A percentile compares a stretch with the other conserved stretches of the same genome.
Conservation (phyloP, 2,113 vertebrate genomes). For the Bubo blakistoni region DNA sequence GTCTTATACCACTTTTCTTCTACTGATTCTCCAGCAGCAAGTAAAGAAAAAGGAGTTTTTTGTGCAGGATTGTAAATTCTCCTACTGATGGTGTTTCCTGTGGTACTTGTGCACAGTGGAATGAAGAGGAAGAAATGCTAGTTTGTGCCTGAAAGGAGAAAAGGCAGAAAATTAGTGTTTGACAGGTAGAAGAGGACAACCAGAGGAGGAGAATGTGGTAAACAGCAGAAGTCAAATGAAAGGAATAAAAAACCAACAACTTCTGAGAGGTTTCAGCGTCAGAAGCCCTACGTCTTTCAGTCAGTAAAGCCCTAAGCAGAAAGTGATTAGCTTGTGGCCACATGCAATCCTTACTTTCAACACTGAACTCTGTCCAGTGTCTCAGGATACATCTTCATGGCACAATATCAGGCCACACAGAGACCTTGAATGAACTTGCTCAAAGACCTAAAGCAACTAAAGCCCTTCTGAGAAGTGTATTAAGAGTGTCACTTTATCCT, state of each 20-base stretch:
- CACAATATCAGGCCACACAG: not conserved
- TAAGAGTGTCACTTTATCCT: slow-evolving; percentile 5
- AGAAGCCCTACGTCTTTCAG: not conserved
- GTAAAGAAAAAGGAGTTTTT: not conserved
- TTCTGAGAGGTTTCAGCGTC: not conserved
- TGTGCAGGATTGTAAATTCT: not conserved
- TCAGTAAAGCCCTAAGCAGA: not conserved
- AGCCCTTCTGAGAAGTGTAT: slow-evolving; percentile 5
- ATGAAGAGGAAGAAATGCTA: not conserved
- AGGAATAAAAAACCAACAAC: not conserved
- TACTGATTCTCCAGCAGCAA: not conserved
- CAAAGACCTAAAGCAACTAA: not conserved
- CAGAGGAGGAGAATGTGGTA: not conserved
- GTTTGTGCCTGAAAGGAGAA: not conserved
- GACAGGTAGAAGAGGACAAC: not conserved
- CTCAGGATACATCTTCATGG: not conserved
- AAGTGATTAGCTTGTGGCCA: not conserved
- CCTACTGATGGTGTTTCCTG: not conserved
- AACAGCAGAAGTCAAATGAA: not conserved
- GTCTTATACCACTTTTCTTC: not conserved
- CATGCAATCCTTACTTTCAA: not conserved
- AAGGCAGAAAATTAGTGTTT: not conserved
- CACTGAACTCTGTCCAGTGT: not conserved
- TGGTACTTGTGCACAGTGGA: not conserved
- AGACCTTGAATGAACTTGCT: not conserved